phyloP scores from a whole-genome alignment of 2,113 vertebrate species.

The Nicator chloris region DNA sequence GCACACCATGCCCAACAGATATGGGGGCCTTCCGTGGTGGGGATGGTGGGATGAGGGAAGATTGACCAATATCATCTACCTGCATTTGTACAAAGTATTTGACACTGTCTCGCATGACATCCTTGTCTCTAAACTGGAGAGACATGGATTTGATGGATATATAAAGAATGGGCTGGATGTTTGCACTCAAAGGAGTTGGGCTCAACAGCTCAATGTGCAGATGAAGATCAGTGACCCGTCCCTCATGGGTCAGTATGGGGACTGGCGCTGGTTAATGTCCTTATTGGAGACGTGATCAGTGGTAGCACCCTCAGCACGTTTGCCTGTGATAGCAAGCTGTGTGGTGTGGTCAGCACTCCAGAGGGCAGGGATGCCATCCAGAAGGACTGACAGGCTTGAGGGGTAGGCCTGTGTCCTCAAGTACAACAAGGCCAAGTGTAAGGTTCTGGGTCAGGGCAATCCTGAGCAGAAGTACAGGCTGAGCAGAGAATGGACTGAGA shows the following conservation, averaged over 20 bases:
- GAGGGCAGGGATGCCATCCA: neutral
- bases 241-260: neutral
- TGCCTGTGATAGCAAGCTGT: neutral
- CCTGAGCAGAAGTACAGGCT: neutral
- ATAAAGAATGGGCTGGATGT: neutral
- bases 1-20: neutral
- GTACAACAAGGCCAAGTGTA: neutral
- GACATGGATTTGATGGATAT: neutral
- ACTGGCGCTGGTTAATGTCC: neutral
- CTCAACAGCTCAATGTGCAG: neutral
- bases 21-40: neutral
- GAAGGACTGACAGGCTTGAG: neutral
- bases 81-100: neutral
- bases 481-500: neutral
- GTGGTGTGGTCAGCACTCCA: neutral
- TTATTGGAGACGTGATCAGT: neutral
- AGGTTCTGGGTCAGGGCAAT: rapidly evolving
- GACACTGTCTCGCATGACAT: rapidly evolving
- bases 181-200: neutral
- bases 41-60: neutral
- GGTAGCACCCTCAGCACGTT: neutral
- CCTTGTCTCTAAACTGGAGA: neutral
- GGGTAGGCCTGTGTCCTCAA: neutral
- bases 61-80: neutral
- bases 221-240: neutral